Base-by-base conservation (phyloP, 2,888 invertebrate species). In the Harmothoe impar region DNA sequence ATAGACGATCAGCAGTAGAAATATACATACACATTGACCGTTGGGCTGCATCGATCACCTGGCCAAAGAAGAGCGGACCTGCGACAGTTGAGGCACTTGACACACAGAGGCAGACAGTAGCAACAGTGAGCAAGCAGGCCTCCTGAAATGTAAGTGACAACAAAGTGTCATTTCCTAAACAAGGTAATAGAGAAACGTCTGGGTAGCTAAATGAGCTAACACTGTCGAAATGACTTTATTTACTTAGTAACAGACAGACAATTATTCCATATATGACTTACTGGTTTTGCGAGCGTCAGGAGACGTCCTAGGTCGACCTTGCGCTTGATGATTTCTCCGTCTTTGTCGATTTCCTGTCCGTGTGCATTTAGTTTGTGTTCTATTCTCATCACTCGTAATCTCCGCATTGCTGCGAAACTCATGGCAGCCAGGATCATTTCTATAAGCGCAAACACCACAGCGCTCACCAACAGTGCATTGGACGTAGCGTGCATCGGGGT, bases 1-100 rank as follows among this genome's bases (percentile, higher is more conserved):
- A n/a, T n/a, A n/a, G n/a, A n/a, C n/a, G n/a, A n/a, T n/a, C n/a
- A n/a, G n/a, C n/a, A n/a, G n/a, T n/a, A n/a, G n/a, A n/a, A n/a
- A n/a, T 20, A 62, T 62, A 92, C 94, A 93, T 92, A 95, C 95
- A 93, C 94, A 95, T 94, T 89, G 94, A 94, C 23, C 92, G 92
- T 43, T 93, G 92, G 12, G 95, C 95, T 52, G 95, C 94, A 93
- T 95, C 95, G 7, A 95, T 94, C 10, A 95, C 95, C 91, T 93
- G 93, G 25, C 95, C 95, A 93, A 95, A 95, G 92, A 94, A 95
- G n/a, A 95, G 91, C 12, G 95, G 95, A 0, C 94, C 94, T 20
- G 94, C 93, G 90, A 95, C 94, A 90, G 94, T 93, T 0, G 94
- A 91, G 15, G 92, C 94, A 91, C 94, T 94, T 10, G 94, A 93